Evolutionary conservation across 2,797 vertebrate species (phyloP).

Genomic region (Poecile montanus): DNA sequence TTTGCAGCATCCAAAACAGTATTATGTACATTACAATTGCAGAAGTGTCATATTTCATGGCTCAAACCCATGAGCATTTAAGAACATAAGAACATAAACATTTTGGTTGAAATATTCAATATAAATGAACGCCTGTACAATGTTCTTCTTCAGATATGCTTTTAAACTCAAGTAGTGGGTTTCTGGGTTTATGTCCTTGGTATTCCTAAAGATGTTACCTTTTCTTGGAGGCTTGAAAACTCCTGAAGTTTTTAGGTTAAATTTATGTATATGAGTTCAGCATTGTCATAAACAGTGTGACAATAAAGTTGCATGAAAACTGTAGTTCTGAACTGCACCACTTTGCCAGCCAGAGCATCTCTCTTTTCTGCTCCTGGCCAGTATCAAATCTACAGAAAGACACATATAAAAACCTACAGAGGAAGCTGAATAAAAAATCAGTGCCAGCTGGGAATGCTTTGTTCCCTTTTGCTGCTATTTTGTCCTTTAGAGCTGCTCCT

Average conservation of each 20-base stretch:
- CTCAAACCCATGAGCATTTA: not conserved
- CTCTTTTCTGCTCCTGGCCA: not conserved
- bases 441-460: not conserved
- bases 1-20: not conserved
- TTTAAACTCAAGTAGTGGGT: not conserved
- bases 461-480: not conserved
- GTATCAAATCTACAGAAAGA: not conserved
- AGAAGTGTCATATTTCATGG: not conserved
- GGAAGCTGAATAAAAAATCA: not conserved
- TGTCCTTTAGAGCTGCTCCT: not conserved
- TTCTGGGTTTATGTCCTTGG: not conserved
- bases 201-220: not conserved
- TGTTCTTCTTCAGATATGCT: not conserved
- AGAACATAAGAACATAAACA: not conserved
- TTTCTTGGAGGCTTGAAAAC: not conserved
- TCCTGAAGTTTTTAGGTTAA: not conserved
- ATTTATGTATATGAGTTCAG: not conserved
- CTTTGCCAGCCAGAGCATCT: not conserved
- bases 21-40: not conserved
- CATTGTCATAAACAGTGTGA: not conserved
- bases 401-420: not conserved
- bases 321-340: not conserved
- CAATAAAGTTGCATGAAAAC: not conserved
- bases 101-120: not conserved
- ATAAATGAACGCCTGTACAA: not conserved